Evolutionary conservation across 1,140 invertebrate species (phyloP).

Genomic region (Sesamia nonagrioides): DNA sequence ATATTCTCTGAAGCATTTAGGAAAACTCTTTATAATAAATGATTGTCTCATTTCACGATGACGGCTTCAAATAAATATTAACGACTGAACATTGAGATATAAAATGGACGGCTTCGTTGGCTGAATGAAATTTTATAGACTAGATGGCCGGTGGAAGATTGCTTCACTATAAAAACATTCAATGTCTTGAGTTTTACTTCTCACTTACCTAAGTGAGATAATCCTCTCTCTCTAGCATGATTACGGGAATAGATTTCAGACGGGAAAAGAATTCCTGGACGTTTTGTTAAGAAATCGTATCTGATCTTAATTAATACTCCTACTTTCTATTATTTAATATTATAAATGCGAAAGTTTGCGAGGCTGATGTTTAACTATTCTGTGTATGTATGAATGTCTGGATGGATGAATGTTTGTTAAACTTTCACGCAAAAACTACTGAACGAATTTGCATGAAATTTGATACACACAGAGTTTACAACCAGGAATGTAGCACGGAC

Average conservation of each 20-base stretch:
- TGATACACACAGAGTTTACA: too few relatives aligned
- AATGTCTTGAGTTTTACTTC: slow-evolving; percentile 32
- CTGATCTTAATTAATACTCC: too few relatives aligned
- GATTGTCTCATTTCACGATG: slow-evolving; percentile 48
- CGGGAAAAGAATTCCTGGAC: not conserved
- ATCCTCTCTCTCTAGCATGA: not conserved
- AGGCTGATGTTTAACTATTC: too few relatives aligned
- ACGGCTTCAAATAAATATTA: slow-evolving; percentile 47
- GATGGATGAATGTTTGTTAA: too few relatives aligned
- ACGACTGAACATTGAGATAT: slow-evolving; percentile 40
- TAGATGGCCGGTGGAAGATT: slow-evolving; percentile 25
- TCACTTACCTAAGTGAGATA: slow-evolving; percentile 4
- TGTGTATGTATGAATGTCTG: too few relatives aligned
- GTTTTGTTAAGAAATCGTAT: not conserved
- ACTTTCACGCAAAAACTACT: too few relatives aligned
- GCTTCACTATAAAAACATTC: slow-evolving; percentile 27
- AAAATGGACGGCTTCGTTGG: slow-evolving; percentile 28
- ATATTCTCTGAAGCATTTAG: slow-evolving; percentile 42
- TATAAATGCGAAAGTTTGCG: too few relatives aligned
- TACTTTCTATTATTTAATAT: not conserved
- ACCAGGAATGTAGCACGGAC: too few relatives aligned
- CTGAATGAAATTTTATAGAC: slow-evolving; percentile 47
- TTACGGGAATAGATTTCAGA: not conserved
- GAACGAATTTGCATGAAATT: too few relatives aligned
- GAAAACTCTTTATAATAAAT: slow-evolving; percentile 42